These are phyloP conservation scores for Dexiosoma caninum DNA, from an alignment of 2,888 invertebrate species.

Conservation along the genomic window DNA sequence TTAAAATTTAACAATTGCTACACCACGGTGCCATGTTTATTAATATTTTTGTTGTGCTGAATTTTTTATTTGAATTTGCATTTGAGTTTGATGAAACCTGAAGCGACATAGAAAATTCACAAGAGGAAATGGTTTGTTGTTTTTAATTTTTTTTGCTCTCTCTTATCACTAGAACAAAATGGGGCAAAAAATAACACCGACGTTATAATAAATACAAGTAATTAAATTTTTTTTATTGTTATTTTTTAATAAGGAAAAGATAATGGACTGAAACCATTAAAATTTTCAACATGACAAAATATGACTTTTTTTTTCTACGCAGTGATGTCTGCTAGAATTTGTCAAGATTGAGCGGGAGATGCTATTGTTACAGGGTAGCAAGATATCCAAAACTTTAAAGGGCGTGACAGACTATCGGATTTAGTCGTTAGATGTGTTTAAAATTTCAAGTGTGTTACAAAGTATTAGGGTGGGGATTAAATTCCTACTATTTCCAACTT, in stretches of 20 bases:
- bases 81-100: slow-evolving; percentile 49
- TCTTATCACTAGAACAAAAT: too few species aligned
- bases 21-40: background rate
- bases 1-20: background rate
- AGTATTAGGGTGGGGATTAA: too few species aligned
- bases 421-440: too few species aligned
- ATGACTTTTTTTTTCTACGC: background rate
- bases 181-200: slow-evolving; percentile 43
- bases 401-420: too few species aligned
- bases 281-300: slow-evolving; percentile 34
- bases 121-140: slow-evolving; percentile 42
- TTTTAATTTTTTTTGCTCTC: too few species aligned
- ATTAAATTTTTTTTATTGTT: slow-evolving; percentile 31
- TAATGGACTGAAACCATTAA: slow-evolving; percentile 42
- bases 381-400: too few species aligned
- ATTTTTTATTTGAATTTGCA: background rate
- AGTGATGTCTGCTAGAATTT: too few species aligned
- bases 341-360: too few species aligned
- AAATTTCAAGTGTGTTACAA: too few species aligned
- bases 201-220: slow-evolving; percentile 46
- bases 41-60: background rate
- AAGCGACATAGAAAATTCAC: slow-evolving; percentile 49
- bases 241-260: background rate
- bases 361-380: too few species aligned
- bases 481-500: too few species aligned